Percentiles rank a stretch among this genome's conserved stretches.
These are phyloP conservation scores for Calcarius ornatus DNA, from an alignment of 2,113 vertebrate genomes.

Conservation along the genomic window DNA sequence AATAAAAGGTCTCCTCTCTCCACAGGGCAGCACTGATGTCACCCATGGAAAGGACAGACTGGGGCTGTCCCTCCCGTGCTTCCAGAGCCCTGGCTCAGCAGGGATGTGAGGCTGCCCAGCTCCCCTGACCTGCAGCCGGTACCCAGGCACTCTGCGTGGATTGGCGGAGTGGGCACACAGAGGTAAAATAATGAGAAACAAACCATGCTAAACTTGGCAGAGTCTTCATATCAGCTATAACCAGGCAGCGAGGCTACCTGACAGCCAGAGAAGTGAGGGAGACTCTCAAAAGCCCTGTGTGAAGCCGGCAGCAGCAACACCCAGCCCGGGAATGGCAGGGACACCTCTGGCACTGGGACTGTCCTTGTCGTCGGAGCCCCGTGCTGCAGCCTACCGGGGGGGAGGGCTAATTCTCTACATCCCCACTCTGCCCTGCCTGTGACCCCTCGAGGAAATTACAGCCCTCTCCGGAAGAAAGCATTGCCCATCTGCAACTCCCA, in stretches of 20 bases:
- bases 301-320: background rate
- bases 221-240: background rate
- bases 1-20: background rate
- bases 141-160: background rate
- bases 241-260: fast-evolving
- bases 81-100: background rate
- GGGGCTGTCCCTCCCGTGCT: background rate
- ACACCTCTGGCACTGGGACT: background rate
- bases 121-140: fast-evolving
- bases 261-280: background rate
- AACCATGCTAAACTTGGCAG: background rate
- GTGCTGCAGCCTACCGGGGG: background rate
- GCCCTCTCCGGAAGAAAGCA: constrained; percentile 17
- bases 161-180: background rate
- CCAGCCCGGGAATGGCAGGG: background rate
- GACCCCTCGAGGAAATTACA: constrained; percentile 29
- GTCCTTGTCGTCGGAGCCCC: background rate
- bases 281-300: background rate
- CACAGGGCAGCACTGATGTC: fast-evolving
- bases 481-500: constrained; percentile 31
- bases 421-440: background rate
- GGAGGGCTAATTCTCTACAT: background rate
- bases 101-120: background rate
- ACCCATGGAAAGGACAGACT: background rate
- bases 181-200: background rate